Evolutionary conservation across 2,888 invertebrate genomes (phyloP).

Genomic region (Camponotus fellah): DNA sequence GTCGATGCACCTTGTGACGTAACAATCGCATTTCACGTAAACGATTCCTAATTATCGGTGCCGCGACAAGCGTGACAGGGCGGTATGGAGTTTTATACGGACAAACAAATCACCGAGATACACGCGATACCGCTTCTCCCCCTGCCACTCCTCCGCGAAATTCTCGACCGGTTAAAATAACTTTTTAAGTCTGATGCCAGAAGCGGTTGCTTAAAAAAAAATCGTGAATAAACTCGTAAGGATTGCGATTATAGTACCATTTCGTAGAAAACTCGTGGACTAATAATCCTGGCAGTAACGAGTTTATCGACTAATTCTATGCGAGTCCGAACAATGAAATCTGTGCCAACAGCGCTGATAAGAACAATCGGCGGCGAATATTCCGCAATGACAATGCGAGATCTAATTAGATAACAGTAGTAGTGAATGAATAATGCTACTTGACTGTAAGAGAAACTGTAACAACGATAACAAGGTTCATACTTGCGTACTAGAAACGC

Average conservation of each 20-base stretch:
- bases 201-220: not conserved
- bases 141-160: too few relatives aligned
- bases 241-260: not conserved
- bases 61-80: constrained; percentile 54
- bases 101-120: constrained; percentile 54
- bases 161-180: not conserved
- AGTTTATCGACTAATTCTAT: not conserved
- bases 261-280: not conserved
- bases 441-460: constrained; percentile 20
- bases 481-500: constrained; percentile 25
- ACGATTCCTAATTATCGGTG: constrained; percentile 71
- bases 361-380: constrained; percentile 19
- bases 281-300: not conserved
- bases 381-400: constrained; percentile 26
- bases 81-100: constrained; percentile 39
- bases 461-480: constrained; percentile 32
- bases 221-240: not conserved
- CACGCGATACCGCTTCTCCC: constrained; percentile 58
- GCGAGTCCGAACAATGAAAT: constrained; percentile 9
- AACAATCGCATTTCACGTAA: constrained; percentile 61
- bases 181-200: not conserved
- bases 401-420: constrained; percentile 48
- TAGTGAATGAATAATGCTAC: constrained; percentile 39
- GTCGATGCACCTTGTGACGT: constrained; percentile 36
- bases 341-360: not conserved